Evolutionary conservation across 2,113 vertebrate species (phyloP).

Genomic region (Pseudorectes ferrugineus): DNA sequence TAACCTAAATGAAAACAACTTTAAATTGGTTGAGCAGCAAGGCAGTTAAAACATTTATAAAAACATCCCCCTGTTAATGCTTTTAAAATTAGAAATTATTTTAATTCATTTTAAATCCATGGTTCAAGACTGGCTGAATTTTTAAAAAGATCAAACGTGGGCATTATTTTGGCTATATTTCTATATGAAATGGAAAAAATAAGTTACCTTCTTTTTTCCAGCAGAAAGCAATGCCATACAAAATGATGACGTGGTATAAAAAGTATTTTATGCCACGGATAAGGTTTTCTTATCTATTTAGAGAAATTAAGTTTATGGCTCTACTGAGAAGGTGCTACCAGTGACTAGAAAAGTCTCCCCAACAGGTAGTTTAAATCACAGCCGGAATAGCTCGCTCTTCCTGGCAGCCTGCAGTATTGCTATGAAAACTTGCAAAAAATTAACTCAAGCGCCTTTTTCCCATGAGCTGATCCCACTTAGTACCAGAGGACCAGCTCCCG

Average conservation of each 20-base stretch:
- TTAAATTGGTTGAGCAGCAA: background rate
- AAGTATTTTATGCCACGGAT: accelerated
- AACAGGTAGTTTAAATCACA: background rate
- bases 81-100: background rate
- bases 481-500: accelerated
- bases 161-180: background rate
- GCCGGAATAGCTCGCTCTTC: background rate
- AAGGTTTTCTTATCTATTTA: accelerated
- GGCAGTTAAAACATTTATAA: background rate
- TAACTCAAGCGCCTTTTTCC: background rate
- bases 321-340: background rate
- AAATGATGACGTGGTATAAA: accelerated
- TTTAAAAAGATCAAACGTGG: background rate
- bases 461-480: no score
- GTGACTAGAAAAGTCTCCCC: background rate
- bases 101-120: background rate
- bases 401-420: background rate
- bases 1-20: background rate
- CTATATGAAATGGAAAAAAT: accelerated
- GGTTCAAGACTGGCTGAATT: background rate
- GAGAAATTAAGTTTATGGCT: background rate
- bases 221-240: background rate
- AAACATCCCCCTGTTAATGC: accelerated
- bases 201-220: background rate
- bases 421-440: background rate